Conservation (phyloP, 2,113 vertebrate species). For the Pelobates fuscus region DNA sequence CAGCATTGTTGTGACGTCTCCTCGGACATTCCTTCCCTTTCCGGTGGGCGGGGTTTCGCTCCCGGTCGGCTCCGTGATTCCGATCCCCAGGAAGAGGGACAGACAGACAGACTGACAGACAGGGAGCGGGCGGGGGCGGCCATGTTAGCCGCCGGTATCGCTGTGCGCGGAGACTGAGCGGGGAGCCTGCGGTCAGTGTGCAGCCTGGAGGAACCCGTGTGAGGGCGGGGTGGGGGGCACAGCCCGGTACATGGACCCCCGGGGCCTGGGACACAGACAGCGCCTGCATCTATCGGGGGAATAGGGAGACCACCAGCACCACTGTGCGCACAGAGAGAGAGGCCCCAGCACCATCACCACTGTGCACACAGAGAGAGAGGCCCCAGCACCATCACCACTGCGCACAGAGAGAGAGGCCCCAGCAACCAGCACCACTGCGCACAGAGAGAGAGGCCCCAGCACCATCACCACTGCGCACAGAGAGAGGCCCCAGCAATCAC, state of each 20-base stretch:
- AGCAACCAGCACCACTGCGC: no score
- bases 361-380: conserved; percentile 39
- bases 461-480: no score
- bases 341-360: no score
- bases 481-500: no score
- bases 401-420: conserved; percentile 43
- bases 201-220: not conserved
- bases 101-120: conserved; percentile 47
- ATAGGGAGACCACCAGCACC: conserved; percentile 53
- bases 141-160: conserved; percentile 32
- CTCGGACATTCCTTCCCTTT: conserved; percentile 42
- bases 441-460: conserved; percentile 32
- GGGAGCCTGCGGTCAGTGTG: not conserved
- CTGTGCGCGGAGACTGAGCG: not conserved
- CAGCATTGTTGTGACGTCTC: conserved; percentile 33
- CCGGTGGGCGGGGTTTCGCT: conserved; percentile 43
- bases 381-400: no score
- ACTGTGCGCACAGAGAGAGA: no score
- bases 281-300: conserved; percentile 53
- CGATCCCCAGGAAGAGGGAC: conserved; percentile 12
- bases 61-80: conserved; percentile 42
- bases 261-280: conserved; percentile 59
- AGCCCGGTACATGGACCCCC: conserved; percentile 65
- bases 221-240: conserved; percentile 33
- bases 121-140: conserved; percentile 47